A percentile compares a stretch with the other conserved stretches of the same genome.
These are phyloP conservation scores for Elephantulus edwardii DNA, from an alignment of 2,113 vertebrate genomes.

Conservation along the genomic window DNA sequence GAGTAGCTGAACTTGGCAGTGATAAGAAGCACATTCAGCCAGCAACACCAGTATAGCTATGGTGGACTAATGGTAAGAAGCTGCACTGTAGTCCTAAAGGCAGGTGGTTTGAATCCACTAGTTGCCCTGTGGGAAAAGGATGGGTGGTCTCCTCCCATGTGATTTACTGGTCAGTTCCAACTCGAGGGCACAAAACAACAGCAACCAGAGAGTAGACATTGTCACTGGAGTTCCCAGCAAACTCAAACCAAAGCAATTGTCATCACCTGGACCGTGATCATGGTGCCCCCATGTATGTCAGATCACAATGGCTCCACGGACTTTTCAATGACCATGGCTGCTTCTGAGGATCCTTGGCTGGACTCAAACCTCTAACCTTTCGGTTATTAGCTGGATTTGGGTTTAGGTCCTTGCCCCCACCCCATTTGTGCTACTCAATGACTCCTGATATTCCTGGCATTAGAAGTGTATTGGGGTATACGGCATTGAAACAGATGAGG, in stretches of 20 bases:
- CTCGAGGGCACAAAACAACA: too few species aligned
- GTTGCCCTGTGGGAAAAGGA: too few species aligned
- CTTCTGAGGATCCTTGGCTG: neutral
- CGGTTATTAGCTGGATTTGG: neutral
- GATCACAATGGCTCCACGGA: too few species aligned
- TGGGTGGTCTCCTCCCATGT: too few species aligned
- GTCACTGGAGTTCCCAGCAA: neutral
- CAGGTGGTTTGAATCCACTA: too few species aligned
- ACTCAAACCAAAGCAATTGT: neutral
- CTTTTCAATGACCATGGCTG: neutral
- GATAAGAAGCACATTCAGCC: neutral
- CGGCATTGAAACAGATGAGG: too few species aligned
- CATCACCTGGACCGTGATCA: fast-evolving
- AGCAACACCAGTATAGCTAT: slow-evolving; percentile 11
- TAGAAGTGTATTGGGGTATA: too few species aligned
- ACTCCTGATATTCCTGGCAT: neutral
- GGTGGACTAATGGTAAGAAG: too few species aligned
- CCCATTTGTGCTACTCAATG: neutral
- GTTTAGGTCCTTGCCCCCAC: too few species aligned
- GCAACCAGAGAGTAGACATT: too few species aligned
- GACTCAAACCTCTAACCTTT: neutral
- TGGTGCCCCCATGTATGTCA: neutral
- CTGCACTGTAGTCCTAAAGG: too few species aligned
- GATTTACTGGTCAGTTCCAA: too few species aligned
- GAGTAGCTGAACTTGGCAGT: neutral